A percentile compares a stretch with the other conserved stretches of the same genome.
These are phyloP conservation scores for Philopotamus ludificatus DNA, from an alignment of 1,140 invertebrate genomes.

Conservation along the genomic window DNA sequence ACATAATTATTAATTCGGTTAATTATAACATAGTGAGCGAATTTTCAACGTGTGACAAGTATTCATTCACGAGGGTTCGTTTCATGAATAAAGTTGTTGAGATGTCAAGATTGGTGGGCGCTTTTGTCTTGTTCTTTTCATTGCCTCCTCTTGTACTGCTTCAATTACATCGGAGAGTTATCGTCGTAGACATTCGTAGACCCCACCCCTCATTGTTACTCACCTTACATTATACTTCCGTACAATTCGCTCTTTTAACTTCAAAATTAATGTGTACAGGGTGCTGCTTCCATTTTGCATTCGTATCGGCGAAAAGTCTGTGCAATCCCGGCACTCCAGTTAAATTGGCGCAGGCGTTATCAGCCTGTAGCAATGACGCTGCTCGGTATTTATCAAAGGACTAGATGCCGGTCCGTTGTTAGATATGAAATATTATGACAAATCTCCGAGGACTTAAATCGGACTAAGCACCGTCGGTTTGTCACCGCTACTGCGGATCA, in stretches of 20 bases:
- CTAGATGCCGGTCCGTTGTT: not conserved
- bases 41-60: not conserved
- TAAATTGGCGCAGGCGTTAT: slow-evolving; percentile 25
- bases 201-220: slow-evolving; percentile 7
- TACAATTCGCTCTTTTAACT: too few relatives aligned
- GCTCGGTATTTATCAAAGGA: slow-evolving; percentile 27
- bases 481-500: slow-evolving; percentile 16
- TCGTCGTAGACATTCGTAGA: slow-evolving; percentile 9
- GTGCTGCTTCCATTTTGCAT: too few relatives aligned
- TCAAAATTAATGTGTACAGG: too few relatives aligned
- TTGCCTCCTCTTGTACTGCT: slow-evolving; percentile 11
- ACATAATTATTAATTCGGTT: too few relatives aligned
- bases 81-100: slow-evolving; percentile 15
- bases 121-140: slow-evolving; percentile 20
- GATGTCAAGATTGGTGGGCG: slow-evolving; percentile 14
- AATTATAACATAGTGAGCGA: too few relatives aligned
- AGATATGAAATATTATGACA: slow-evolving; percentile 37
- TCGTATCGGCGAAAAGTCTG: too few relatives aligned
- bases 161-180: not conserved
- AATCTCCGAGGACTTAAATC: slow-evolving; percentile 23
- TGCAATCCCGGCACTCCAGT: too few relatives aligned
- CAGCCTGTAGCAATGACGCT: slow-evolving; percentile 12
- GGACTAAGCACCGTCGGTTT: slow-evolving; percentile 27
- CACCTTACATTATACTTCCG: too few relatives aligned
- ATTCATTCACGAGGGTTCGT: slow-evolving; percentile 2